Percentiles rank a stretch among this genome's conserved stretches.
phyloP scores from a whole-genome alignment of 2,888 invertebrate genomes.

The Nysson spinosus region DNA sequence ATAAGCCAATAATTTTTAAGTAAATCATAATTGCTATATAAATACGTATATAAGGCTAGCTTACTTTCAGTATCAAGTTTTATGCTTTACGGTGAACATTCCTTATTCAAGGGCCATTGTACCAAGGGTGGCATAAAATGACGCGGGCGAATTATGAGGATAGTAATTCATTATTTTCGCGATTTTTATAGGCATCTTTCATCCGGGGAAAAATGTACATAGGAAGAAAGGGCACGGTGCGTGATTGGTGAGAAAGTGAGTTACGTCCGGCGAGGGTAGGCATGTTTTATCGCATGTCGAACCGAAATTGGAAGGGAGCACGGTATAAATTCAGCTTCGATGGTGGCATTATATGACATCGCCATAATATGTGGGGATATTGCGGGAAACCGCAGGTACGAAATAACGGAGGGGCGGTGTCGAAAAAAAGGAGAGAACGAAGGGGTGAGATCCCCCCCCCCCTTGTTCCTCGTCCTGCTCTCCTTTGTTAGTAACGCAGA shows the following conservation, averaged over 20 bases:
- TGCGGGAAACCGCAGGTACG: constrained; percentile 25
- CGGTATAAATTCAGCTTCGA: constrained; percentile 55
- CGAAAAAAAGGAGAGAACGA: constrained; percentile 16
- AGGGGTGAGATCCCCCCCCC: constrained; percentile 38
- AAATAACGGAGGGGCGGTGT: constrained; percentile 25
- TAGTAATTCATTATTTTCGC: too few species aligned
- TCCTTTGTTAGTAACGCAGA: constrained; percentile 34
- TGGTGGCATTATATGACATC: constrained; percentile 56
- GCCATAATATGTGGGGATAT: constrained; percentile 47
- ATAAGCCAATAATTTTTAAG: too few species aligned
- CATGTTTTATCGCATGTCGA: constrained; percentile 42
- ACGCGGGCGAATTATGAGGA: too few species aligned
- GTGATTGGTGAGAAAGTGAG: constrained; percentile 33
- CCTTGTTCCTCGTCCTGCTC: too few species aligned
- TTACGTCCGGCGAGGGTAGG: constrained; percentile 13
- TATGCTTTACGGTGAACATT: too few species aligned
- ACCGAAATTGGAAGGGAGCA: constrained; percentile 34
- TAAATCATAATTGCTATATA: too few species aligned
- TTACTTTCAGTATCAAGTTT: too few species aligned
- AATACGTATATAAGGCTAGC: too few species aligned
- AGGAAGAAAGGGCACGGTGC: neutral
- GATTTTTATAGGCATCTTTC: neutral
- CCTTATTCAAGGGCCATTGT: too few species aligned
- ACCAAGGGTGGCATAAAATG: too few species aligned
- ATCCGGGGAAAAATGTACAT: neutral